These are phyloP conservation scores for Siniperca scherzeri DNA, from an alignment of 2,797 vertebrate genomes.

Conservation along the genomic window DNA sequence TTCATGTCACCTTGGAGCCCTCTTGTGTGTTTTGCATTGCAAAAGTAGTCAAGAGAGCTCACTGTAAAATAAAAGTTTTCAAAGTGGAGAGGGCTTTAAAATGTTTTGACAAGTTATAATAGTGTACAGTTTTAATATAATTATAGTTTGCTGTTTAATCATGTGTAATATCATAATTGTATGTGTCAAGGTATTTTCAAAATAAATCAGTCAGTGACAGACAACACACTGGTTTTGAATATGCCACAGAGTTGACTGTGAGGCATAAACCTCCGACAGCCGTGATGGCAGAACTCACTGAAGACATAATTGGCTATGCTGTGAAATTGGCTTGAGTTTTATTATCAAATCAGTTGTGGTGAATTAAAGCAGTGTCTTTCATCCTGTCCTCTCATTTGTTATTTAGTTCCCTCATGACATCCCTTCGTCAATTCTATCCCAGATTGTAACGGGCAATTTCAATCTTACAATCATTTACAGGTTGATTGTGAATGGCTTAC, in stretches of 20 bases:
- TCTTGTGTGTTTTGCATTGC: conserved; percentile 59
- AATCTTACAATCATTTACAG: conserved; percentile 80
- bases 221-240: conserved; percentile 47
- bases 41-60: conserved; percentile 58
- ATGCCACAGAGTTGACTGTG: conserved; percentile 39
- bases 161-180: conserved; percentile 21
- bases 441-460: conserved; percentile 78
- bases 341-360: conserved; percentile 85
- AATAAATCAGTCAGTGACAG: conserved; percentile 35
- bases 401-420: conserved; percentile 73
- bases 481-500: conserved; percentile 74
- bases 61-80: conserved; percentile 48
- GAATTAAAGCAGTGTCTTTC: conserved; percentile 83
- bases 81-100: conserved; percentile 19
- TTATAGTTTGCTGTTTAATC: conserved; percentile 29
- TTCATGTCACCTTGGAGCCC: conserved; percentile 82
- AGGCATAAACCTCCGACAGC: conserved; percentile 56
- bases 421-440: conserved; percentile 60
- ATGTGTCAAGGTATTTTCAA: conserved; percentile 38
- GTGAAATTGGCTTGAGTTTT: conserved; percentile 82
- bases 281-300: conserved; percentile 66
- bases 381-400: conserved; percentile 82
- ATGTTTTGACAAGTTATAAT: conserved; percentile 33
- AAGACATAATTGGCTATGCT: conserved; percentile 77
- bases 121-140: conserved; percentile 13